Conservation (phyloP, 1,140 invertebrate species). For the Pentalonia nigronervosa region DNA sequence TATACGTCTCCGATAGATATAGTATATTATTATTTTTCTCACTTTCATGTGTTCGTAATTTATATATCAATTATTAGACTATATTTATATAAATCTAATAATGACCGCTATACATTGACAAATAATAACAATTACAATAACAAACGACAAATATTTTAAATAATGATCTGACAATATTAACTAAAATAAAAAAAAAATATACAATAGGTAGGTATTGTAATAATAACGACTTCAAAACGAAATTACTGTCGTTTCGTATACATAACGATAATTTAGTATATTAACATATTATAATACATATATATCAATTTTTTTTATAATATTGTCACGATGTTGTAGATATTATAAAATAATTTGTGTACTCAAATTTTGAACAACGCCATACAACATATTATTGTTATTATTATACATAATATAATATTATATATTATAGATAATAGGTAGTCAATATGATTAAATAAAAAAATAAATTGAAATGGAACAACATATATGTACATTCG, state of each 20-base stretch:
- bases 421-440: neutral
- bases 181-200: neutral
- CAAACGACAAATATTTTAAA: neutral
- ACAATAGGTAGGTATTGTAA: neutral
- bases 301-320: neutral
- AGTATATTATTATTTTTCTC: neutral
- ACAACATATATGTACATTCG: neutral
- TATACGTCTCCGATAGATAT: too few relatives aligned
- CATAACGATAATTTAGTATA: conserved; percentile 10
- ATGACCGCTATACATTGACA: neutral
- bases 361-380: neutral
- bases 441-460: neutral
- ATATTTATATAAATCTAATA: neutral
- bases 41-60: neutral
- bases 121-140: neutral
- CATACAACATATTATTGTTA: neutral
- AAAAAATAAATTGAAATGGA: conserved; percentile 14
- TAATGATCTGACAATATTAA: neutral
- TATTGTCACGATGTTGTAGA: neutral
- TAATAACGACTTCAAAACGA: neutral
- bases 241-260: neutral
- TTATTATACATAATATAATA: neutral
- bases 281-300: conserved; percentile 6
- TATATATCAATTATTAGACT: neutral
- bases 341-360: neutral